Base-by-base conservation (phyloP, 2,888 invertebrate species). In the Torymus tubicola region DNA sequence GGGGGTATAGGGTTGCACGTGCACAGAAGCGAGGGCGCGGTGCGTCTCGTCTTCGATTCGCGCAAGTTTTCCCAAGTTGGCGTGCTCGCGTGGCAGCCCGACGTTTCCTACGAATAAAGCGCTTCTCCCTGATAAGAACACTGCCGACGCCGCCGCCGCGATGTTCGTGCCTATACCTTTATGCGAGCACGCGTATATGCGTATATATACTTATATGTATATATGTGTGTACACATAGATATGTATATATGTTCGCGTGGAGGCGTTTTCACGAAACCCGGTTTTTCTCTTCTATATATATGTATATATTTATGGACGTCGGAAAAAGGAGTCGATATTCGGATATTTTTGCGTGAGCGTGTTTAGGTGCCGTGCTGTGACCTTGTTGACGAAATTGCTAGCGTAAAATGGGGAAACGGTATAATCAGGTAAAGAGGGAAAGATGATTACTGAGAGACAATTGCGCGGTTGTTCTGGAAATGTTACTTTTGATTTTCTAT, bases 31-130 rank as follows among this genome's bases (percentile, higher is more conserved):
- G 31, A 31, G 31, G 31, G 31, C 31, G 31, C 42, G 50, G 18
- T 11, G 31, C 4, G 83, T 81, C 81, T 80, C 80, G 82, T 83
- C 84, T 75, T 75, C 67, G 75, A 67, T 58, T 58, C 81, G 78
- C 81, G 68, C 73, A 85, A 84, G 84, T 84, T 85, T 84, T 84
- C 84, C 80, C 81, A 83, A 84, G 83, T 83, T 82, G 70, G 83
- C 80, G 81, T 76, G 81, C 84, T 87, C 86, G 87, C 87, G 87
- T 87, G 87, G 87, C 82, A 85, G 85, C 84, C 81, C 78, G 78
- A 85, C 87, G 87, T 87, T 87, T 85, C 83, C 84, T 84, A 77
- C 82, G 81, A 87, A 86, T 85, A 85, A 86, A 86, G 82, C 84
- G 84, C 83, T 84, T 84, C 83, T n/a, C 76, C 83, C 31, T 31